Conservation (phyloP, 2,113 vertebrate genomes). For the Seriola quinqueradiata region DNA sequence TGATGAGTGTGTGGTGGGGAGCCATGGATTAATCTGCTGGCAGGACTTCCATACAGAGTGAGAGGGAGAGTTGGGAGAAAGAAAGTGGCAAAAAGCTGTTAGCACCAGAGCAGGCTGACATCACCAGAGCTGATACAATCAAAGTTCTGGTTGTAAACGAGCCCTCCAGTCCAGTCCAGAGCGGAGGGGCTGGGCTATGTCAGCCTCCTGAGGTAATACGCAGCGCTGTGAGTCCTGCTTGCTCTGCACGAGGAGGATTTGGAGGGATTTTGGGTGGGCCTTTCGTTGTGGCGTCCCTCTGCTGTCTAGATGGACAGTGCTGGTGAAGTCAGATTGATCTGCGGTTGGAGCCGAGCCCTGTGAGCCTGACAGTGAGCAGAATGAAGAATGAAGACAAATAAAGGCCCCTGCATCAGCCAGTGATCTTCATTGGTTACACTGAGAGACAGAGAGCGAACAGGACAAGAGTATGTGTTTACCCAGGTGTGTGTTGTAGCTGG, state of each 20-base stretch:
- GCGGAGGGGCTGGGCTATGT: conserved; percentile 59
- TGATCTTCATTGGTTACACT: conserved; percentile 56
- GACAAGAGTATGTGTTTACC: conserved; percentile 81
- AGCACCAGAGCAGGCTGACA: conserved; percentile 65
- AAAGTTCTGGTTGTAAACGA: conserved; percentile 59
- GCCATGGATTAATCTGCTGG: conserved; percentile 57
- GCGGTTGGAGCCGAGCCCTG: conserved; percentile 55
- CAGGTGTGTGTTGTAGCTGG: conserved; percentile 83
- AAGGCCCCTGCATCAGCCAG: conserved; percentile 54
- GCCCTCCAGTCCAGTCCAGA: conserved; percentile 48
- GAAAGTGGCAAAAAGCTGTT: conserved; percentile 63
- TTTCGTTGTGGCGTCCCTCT: conserved; percentile 54
- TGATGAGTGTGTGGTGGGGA: conserved; percentile 54
- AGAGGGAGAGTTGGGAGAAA: conserved; percentile 42
- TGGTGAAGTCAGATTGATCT: conserved; percentile 73
- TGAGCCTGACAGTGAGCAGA: conserved; percentile 66
- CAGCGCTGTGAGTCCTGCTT: conserved; percentile 65
- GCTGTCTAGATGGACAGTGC: conserved; percentile 67
- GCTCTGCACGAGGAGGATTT: conserved; percentile 71
- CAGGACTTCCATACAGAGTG: conserved; percentile 33
- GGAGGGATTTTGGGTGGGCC: conserved; percentile 67
- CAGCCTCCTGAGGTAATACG: conserved; percentile 78
- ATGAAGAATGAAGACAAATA: conserved; percentile 72
- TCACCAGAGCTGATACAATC: conserved; percentile 71
- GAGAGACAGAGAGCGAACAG: conserved; percentile 55